Base-by-base conservation (phyloP, 2,888 invertebrate species). In the Creontiades dilutus region DNA sequence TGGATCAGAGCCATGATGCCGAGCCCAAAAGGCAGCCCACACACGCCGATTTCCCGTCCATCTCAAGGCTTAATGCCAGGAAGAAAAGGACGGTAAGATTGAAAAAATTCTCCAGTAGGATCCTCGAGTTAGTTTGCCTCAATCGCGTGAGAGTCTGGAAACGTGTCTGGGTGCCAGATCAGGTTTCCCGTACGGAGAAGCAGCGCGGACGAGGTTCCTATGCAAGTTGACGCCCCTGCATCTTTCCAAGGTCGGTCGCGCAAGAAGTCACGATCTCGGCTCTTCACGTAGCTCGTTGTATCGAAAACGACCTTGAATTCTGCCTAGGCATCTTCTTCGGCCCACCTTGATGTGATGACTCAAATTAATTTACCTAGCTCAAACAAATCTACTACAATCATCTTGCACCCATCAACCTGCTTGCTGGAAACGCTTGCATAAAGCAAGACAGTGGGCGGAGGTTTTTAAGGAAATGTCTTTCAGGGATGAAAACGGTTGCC, bases 231-330 rank as follows among this genome's bases (percentile, higher is more conserved):
- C 82, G 82, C 47, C 52, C 82, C 52, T 82, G 48, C 82, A 48
- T 3, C 23, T 12, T n/a, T 23, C 52, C 82, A 82, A 82, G 82
- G 82, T 52, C 52, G 27, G 52, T 82, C 27, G 19, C 48, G 9
- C 16, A 68, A 68, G 68, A 82, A 82, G 82, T 82, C 82, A 82
- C 82, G 82, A 82, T 82, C 48, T 82, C 52, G 27, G 28, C 80
- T 28, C 82, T n/a, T 48, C 82, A 13, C 52, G 12, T 82, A 48
- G 82, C 82, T 52, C 52, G 82, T 2, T 13, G 52, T n/a, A 82
- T 23, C 23, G 5, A 23, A 68, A 23, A n/a, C 23, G 68, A 19
- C 68, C 68, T 68, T 68, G 68, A 68, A 68, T 68, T 9, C 68
- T 68, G 68, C 68, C 68, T 23, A 23, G 23, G 68, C 68, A 68